These are phyloP conservation scores for Philopedon plagiatum DNA, from an alignment of 2,888 invertebrate genomes.

Conservation along the genomic window DNA sequence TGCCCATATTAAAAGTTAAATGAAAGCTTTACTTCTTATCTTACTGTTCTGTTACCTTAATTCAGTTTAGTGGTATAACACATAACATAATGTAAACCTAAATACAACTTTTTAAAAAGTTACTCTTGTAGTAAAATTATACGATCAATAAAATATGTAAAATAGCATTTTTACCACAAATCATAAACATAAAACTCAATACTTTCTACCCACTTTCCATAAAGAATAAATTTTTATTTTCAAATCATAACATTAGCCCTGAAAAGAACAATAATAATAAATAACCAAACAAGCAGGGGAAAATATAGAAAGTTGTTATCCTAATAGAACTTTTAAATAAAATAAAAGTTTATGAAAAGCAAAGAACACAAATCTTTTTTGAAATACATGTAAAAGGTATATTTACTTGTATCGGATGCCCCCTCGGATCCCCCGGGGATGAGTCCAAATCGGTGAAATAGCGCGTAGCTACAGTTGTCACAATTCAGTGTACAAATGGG, in stretches of 20 bases:
- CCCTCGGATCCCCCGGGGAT: constrained; percentile 63
- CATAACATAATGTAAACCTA: neutral
- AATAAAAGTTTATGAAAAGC: neutral
- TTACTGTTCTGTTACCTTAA: no score
- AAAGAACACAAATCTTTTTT: neutral
- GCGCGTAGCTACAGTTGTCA: constrained; percentile 76
- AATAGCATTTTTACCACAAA: neutral
- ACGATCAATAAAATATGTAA: neutral
- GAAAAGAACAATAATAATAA: no score
- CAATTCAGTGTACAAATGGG: constrained; percentile 83
- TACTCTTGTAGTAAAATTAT: neutral
- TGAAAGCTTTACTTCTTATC: no score
- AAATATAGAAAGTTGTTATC: no score
- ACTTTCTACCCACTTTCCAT: neutral
- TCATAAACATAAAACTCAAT: neutral
- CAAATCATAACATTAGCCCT: neutral
- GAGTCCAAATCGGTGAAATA: constrained; percentile 78
- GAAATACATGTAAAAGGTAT: no score
- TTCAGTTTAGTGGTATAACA: no score
- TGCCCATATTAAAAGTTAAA: no score
- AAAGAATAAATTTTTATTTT: neutral
- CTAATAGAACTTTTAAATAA: no score
- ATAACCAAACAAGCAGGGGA: constrained; percentile 18
- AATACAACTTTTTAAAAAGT: neutral
- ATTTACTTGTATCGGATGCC: constrained; percentile 65